These are phyloP conservation scores for Rhadinocentrus ornatus DNA, from an alignment of 2,797 vertebrate species.

Conservation along the genomic window DNA sequence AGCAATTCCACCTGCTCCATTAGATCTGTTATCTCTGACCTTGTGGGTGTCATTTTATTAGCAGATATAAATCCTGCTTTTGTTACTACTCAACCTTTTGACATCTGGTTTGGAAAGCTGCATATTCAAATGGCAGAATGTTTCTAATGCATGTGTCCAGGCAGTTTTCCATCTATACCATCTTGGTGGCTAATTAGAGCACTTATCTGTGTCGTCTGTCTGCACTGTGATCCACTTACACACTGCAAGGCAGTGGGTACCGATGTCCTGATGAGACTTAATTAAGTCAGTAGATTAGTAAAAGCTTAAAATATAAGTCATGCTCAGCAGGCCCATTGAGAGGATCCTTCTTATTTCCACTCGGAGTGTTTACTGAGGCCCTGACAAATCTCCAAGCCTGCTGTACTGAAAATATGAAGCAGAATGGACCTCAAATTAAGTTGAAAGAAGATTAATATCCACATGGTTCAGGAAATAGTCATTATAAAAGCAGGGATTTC, in stretches of 20 bases:
- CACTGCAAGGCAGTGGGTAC: conserved; percentile 32
- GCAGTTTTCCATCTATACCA: conserved; percentile 19
- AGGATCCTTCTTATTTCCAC: conserved; percentile 44
- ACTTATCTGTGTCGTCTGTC: conserved; percentile 72
- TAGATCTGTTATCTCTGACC: conserved; percentile 32
- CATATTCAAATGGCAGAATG: conserved; percentile 29
- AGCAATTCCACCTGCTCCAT: conserved; percentile 7
- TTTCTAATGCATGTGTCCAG: conserved; percentile 36
- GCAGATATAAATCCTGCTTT: conserved; percentile 32
- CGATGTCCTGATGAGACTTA: conserved; percentile 74
- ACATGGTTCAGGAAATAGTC: conserved; percentile 9
- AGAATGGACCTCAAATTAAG: conserved; percentile 12
- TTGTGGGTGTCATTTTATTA: conserved; percentile 11
- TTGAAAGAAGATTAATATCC: conserved; percentile 36
- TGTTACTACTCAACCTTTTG: conserved; percentile 51
- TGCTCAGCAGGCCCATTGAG: conserved; percentile 58
- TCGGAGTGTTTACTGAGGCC: conserved; percentile 38
- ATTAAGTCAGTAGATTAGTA: conserved; percentile 78
- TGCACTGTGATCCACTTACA: conserved; percentile 62
- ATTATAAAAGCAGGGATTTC: conserved; percentile 18
- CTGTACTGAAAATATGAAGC: conserved; percentile 15
- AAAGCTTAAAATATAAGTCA: conserved; percentile 59
- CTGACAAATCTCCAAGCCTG: conserved; percentile 15
- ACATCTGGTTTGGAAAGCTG: conserved; percentile 41
- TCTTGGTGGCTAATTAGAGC: conserved; percentile 69